Evolutionary conservation across 2,888 invertebrate genomes (phyloP).

Genomic region (Synergus umbraculus): DNA sequence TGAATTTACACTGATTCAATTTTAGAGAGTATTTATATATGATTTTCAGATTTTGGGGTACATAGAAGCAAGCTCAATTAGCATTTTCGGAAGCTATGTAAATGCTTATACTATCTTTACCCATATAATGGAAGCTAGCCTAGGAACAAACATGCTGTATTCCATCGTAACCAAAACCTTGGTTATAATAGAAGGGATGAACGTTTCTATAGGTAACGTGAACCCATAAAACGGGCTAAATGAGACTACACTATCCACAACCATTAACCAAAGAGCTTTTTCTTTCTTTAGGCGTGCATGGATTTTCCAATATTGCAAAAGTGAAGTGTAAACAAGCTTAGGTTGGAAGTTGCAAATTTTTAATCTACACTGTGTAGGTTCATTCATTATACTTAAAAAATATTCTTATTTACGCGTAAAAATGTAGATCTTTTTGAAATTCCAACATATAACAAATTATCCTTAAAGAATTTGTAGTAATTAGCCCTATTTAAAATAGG

Average conservation of each 20-base stretch:
- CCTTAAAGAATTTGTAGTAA: too few relatives aligned
- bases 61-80: neutral
- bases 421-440: too few relatives aligned
- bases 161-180: neutral
- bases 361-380: neutral
- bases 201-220: constrained; percentile 5
- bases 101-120: neutral
- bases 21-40: neutral
- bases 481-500: too few relatives aligned
- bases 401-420: too few relatives aligned
- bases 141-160: constrained; percentile 11
- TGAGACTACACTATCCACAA: neutral
- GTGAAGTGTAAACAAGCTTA: neutral
- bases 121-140: constrained; percentile 12
- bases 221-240: constrained; percentile 24
- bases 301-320: constrained; percentile 1
- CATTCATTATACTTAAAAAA: neutral
- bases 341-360: neutral
- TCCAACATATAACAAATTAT: too few relatives aligned
- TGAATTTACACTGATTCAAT: too few relatives aligned
- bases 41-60: neutral
- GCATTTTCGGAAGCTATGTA: constrained; percentile 9
- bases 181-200: neutral
- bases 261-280: constrained; percentile 3
- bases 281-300: neutral